Evolutionary conservation across 2,797 vertebrate species (phyloP).

Genomic region (Pagetopsis macropterus): DNA sequence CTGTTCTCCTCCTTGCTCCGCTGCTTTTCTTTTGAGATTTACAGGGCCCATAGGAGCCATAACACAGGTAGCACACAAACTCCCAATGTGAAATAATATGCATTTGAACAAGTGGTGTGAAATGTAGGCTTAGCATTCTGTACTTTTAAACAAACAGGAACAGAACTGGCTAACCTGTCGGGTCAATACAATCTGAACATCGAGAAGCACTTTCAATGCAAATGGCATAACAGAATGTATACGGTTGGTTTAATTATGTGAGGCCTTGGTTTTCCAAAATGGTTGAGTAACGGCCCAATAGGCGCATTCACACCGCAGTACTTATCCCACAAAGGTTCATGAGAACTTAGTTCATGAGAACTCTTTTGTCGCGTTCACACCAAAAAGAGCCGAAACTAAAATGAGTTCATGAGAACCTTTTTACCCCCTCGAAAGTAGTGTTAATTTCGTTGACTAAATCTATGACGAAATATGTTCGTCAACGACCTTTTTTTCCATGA

Average conservation of each 20-base stretch:
- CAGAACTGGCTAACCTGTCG: too few species aligned
- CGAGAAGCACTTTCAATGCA: not conserved
- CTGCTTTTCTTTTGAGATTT: not conserved
- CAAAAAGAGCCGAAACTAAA: too few species aligned
- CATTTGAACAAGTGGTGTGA: not conserved
- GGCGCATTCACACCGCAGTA: too few species aligned
- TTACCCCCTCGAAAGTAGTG: too few species aligned
- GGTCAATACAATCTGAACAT: not conserved
- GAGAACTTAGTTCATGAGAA: too few species aligned
- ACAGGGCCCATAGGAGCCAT: not conserved
- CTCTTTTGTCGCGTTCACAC: too few species aligned
- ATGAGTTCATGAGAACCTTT: too few species aligned
- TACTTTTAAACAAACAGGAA: not conserved
- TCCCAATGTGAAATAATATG: not conserved
- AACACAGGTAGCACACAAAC: not conserved
- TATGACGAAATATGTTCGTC: too few species aligned
- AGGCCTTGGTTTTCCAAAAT: not conserved
- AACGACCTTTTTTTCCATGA: too few species aligned
- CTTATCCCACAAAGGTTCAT: too few species aligned
- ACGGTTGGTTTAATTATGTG: not conserved
- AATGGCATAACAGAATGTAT: not conserved
- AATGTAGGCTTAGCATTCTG: not conserved
- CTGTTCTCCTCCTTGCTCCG: not conserved
- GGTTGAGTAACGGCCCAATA: constrained; percentile 3
- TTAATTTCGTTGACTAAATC: too few species aligned